Evolutionary conservation across 1,140 invertebrate species (phyloP), one percentile per base, ranked within the genome.

Genomic region (Triops longicaudatus): DNA sequence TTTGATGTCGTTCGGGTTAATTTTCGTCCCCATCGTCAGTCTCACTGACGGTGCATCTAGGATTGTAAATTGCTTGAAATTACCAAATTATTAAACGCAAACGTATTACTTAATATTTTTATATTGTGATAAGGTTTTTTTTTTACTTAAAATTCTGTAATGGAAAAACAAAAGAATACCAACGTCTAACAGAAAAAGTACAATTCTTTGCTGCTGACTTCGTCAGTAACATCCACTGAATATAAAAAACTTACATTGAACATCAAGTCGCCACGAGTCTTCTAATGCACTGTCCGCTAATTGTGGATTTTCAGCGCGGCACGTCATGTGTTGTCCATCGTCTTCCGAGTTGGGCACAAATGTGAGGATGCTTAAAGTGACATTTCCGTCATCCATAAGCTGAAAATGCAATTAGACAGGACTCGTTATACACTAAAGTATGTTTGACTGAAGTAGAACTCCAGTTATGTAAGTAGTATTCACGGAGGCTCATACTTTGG

Each of bases 1-100:
- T 85, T 93, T 94, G 85, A 95, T 95, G 85, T 94, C 92, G 79
- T 92, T 89, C n/a, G 93, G 90, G 80, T 93, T 91, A 77, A 96
- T 85, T 11, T 92, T 95, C 80, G 90, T 93, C 78, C 94, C 94
- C 78, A 96, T 85, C 79, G 90, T 87, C 75, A 97, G 84, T 71
- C 90, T 88, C 27, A 96, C 91, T 82, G 92, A 90, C 17, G 94
- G 94, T 41, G 91, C 89, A 88, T 94, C 94, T 96, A 86, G 10
- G 22, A n/a, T 26, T 1, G 10, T 14, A 75, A n/a, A 75, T 28
- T 11, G 31, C 26, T n/a, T n/a, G n/a, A n/a, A n/a, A n/a, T n/a
- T n/a, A n/a, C n/a, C n/a, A n/a, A n/a, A n/a, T n/a, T n/a, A n/a
- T n/a, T n/a, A n/a, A n/a, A n/a, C n/a, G n/a, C n/a, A n/a, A n/a